A percentile compares a stretch with the other conserved stretches of the same genome.
phyloP scores from a whole-genome alignment of 2,113 vertebrate genomes.

The Lycaon pictus region DNA sequence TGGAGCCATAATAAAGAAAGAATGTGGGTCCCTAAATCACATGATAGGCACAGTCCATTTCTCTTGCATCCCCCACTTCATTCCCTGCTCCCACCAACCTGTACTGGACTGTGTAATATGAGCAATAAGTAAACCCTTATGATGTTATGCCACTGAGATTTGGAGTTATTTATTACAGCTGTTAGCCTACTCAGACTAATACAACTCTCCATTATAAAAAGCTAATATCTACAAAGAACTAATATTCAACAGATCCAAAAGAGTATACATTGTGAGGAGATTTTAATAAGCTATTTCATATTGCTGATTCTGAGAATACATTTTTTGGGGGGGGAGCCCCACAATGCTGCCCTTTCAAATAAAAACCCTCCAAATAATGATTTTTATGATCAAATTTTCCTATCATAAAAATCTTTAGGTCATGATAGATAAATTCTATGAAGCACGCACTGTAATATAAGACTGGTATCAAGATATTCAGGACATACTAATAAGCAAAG shows the following conservation, averaged over 20 bases:
- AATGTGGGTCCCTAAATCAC: not conserved
- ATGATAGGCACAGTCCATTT: not conserved
- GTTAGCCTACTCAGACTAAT: not conserved
- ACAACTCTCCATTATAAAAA: conserved; percentile 60
- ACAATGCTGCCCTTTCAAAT: conserved; percentile 46
- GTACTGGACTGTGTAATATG: not conserved
- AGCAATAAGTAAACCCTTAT: not conserved
- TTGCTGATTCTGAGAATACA: conserved; percentile 57
- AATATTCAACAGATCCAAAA: conserved; percentile 71
- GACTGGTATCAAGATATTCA: conserved; percentile 79
- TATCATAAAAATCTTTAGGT: conserved; percentile 61
- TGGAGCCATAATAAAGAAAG: not conserved
- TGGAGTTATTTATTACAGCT: conserved; percentile 46
- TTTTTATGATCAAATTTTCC: conserved; percentile 61
- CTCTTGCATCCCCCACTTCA: not conserved
- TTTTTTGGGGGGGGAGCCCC: not conserved
- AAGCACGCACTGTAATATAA: conserved; percentile 76
- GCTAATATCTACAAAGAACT: conserved; percentile 69
- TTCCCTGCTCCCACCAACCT: not conserved
- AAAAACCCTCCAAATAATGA: conserved; percentile 29
- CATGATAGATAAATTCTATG: conserved; percentile 68
- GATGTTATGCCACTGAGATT: conserved; percentile 10
- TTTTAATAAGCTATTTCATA: conserved; percentile 73
- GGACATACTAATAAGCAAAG: conserved; percentile 85
- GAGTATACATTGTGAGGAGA: conserved; percentile 52